Conservation (phyloP, 2,113 vertebrate genomes). For the Lagopus leucura region DNA sequence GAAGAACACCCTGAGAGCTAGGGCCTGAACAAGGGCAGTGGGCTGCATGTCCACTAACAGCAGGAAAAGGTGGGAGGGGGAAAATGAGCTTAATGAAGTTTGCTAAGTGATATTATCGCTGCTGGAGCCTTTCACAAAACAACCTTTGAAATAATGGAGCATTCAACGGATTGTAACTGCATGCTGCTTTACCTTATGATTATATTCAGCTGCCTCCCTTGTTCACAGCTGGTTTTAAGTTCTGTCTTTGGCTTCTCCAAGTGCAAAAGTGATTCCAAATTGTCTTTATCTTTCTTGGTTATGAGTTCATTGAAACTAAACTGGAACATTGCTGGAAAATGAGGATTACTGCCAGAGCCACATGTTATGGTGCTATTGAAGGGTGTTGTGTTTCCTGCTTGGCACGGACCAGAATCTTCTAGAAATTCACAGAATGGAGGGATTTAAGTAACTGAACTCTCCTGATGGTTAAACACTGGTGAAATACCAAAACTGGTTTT, state of each 20-base stretch:
- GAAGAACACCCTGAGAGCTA: slow-evolving; percentile 33
- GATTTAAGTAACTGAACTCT: background rate
- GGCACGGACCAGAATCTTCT: background rate
- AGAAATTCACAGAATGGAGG: background rate
- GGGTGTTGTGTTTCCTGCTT: background rate
- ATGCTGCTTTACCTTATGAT: background rate
- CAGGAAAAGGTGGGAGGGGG: background rate
- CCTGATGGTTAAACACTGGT: background rate
- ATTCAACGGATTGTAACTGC: background rate
- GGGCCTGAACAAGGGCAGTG: slow-evolving; percentile 31
- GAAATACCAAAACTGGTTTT: background rate
- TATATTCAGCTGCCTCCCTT: background rate
- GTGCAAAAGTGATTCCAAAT: background rate
- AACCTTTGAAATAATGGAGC: background rate
- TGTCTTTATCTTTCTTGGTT: background rate
- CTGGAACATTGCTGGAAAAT: background rate
- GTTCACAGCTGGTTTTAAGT: background rate
- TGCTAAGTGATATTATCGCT: background rate
- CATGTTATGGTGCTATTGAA: background rate
- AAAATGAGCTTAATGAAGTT: background rate
- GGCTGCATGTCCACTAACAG: slow-evolving; percentile 40
- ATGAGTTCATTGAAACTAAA: background rate
- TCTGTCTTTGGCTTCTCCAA: background rate
- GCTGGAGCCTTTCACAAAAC: background rate
- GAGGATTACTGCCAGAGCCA: background rate